Evolutionary conservation across 2,888 invertebrate genomes (phyloP).

Genomic region (Drosophila seclusa): DNA sequence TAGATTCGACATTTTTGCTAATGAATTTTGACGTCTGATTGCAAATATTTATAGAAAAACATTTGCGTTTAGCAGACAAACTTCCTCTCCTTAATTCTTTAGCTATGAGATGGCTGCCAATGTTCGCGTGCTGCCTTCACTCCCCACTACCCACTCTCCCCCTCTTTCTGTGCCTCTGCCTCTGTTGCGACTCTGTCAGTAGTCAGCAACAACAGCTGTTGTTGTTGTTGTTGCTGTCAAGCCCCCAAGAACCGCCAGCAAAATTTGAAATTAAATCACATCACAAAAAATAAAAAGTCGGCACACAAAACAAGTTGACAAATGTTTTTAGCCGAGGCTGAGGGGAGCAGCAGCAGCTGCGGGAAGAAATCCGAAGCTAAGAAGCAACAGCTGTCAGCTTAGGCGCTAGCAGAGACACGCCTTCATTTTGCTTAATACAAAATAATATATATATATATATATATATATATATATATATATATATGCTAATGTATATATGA

Average conservation of each 20-base stretch:
- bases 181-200: not conserved
- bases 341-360: no score
- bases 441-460: conserved; percentile 11
- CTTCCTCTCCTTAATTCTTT: not conserved
- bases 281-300: conserved; percentile 18
- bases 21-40: not conserved
- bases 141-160: not conserved
- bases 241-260: conserved; percentile 28
- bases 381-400: conserved; percentile 38
- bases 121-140: not conserved
- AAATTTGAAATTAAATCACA: conserved; percentile 29
- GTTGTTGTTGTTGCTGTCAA: conserved; percentile 2
- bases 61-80: not conserved
- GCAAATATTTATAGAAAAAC: conserved; percentile 12
- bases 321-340: conserved; percentile 24
- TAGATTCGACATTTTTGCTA: not conserved
- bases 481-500: not conserved
- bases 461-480: conserved; percentile 13
- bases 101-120: not conserved
- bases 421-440: conserved; percentile 43
- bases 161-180: not conserved
- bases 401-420: conserved; percentile 51
- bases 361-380: not conserved
- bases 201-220: not conserved
- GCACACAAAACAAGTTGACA: conserved; percentile 53